Evolutionary conservation across 2,888 invertebrate genomes (phyloP), one percentile per base, ranked within the genome.

Genomic region (Cephus runcator): DNA sequence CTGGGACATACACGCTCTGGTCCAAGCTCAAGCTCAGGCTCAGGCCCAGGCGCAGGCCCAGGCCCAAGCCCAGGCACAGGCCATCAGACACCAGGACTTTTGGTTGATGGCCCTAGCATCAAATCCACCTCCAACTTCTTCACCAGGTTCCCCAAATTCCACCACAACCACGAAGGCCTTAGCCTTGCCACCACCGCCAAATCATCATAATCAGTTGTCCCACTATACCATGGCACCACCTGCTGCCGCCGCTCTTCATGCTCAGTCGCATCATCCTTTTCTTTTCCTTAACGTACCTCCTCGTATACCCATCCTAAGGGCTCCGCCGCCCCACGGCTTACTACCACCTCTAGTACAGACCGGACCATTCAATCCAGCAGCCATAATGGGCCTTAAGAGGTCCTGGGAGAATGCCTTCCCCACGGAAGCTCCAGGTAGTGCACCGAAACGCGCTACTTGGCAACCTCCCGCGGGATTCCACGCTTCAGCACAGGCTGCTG

Each of bases 371-470:
- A 90, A 91, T 83, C 90, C 89, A 88, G 86, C 89, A 90, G 85
- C 94, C 92, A 73, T 92, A 12, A 88, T 92, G 81, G 91, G 92
- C 3, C 93, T 95, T 81, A 96, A 96, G 89, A 93, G 96, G 3
- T 93, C 93, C 0, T 96, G 96, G 92, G 96, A 96, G 71, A 94
- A 94, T 86, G 96, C 96, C 1, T 96, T 96, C 86, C 93, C 94
- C 1, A 93, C 93, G 15, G 93, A 92, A 74, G 83, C 85, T n/a
- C 81, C 86, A 73, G 82, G 82, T 36, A 79, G 82, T 68, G 83
- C 88, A 12, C 83, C 90, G 34, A 91, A 91, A 82, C 87, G 91
- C 15, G 81, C 91, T 4, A 79, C 91, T 0, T 92, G 91, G 90
- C 91, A 91, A 76, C 88, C 88, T 23, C 83, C 87, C 33, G 56